Conservation (phyloP, 1,140 invertebrate species). For the Rhagoletis zephyria region DNA sequence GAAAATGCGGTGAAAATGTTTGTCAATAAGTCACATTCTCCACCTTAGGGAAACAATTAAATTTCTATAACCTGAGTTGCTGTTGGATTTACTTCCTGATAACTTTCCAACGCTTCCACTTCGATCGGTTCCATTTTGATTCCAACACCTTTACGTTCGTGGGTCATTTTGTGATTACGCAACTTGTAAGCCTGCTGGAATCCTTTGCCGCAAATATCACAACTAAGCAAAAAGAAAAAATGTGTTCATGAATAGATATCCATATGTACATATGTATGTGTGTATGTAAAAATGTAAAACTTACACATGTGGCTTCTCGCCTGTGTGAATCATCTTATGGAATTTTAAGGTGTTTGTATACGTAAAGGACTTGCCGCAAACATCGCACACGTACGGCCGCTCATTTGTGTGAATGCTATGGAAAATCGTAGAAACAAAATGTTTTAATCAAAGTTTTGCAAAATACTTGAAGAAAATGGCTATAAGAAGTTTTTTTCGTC, state of each 20-base stretch:
- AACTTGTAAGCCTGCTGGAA: constrained; percentile 69
- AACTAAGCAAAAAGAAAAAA: constrained; percentile 58
- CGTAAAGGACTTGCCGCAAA: constrained; percentile 78
- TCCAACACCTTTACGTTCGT: constrained; percentile 60
- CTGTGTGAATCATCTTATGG: constrained; percentile 72
- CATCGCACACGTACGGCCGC: constrained; percentile 76
- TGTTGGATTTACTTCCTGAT: constrained; percentile 48
- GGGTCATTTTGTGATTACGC: constrained; percentile 67
- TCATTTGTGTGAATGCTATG: constrained; percentile 77
- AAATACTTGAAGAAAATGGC: no score
- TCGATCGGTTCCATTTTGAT: constrained; percentile 50
- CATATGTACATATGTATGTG: neutral
- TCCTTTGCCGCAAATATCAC: constrained; percentile 70
- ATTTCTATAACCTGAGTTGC: constrained; percentile 53
- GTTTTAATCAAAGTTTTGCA: no score
- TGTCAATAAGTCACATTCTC: neutral
- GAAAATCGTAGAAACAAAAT: neutral
- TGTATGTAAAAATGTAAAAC: constrained; percentile 54
- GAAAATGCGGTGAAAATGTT: neutral
- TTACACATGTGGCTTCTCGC: constrained; percentile 71
- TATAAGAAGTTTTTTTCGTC: no score
- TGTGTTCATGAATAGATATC: no score
- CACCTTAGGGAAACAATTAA: constrained; percentile 7
- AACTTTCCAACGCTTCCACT: constrained; percentile 25
- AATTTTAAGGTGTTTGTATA: constrained; percentile 74